Evolutionary conservation across 2,113 vertebrate genomes (phyloP).

Genomic region (Smithornis capensis): DNA sequence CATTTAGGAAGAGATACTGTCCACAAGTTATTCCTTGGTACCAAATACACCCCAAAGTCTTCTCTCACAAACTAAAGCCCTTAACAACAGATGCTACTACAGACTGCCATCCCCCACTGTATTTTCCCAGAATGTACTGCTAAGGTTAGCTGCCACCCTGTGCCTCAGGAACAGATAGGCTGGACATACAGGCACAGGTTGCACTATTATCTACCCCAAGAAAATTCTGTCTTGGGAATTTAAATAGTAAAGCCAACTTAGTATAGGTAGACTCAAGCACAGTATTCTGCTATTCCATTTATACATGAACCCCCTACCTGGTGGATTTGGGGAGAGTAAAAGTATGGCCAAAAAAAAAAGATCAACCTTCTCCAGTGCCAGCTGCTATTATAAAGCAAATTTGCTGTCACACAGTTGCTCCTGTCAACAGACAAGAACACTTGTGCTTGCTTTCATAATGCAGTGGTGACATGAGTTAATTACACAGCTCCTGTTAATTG

Average conservation of each 20-base stretch:
- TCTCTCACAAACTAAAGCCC: not conserved
- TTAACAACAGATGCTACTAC: not conserved
- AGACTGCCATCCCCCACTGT: not conserved
- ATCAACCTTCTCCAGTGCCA: not conserved
- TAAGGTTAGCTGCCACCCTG: not conserved
- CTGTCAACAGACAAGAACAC: not conserved
- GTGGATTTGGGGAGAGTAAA: not conserved
- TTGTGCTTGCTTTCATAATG: constrained; percentile 1
- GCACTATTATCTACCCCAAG: not conserved
- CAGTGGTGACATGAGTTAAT: constrained; percentile 25
- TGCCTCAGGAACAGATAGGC: not conserved
- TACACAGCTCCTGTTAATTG: constrained; percentile 49
- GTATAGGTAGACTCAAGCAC: not conserved
- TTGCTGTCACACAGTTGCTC: not conserved
- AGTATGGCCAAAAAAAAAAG: not conserved
- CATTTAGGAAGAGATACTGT: not conserved
- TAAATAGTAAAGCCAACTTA: not conserved
- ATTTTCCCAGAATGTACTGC: not conserved
- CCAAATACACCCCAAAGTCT: not conserved
- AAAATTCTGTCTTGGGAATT: not conserved
- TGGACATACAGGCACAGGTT: not conserved
- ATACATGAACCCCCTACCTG: not conserved
- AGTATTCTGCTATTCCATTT: not conserved
- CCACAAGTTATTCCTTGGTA: not conserved
- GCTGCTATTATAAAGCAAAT: not conserved